phyloP scores from a whole-genome alignment of 2,113 vertebrate genomes.

The Dicentrarchus labrax region DNA sequence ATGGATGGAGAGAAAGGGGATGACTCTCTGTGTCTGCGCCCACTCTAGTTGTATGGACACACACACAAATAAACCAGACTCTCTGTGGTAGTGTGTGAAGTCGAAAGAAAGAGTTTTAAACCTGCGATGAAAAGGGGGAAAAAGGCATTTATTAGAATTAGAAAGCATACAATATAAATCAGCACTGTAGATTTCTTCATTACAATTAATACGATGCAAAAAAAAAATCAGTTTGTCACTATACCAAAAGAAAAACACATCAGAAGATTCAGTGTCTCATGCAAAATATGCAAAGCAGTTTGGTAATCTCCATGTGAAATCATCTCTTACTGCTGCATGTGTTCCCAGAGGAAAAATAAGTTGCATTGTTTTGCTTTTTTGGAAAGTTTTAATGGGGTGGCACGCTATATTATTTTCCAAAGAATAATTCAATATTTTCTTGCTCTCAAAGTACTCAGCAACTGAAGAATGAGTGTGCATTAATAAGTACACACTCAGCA shows the following conservation, averaged over 20 bases:
- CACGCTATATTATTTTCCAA: slow-evolving; percentile 16
- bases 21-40: slow-evolving; percentile 30
- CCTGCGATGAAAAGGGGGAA: slow-evolving; percentile 59
- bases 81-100: slow-evolving; percentile 85
- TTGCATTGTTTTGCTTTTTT: slow-evolving; percentile 8
- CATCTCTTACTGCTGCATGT: background rate
- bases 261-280: background rate
- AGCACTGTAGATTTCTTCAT: background rate
- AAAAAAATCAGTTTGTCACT: background rate
- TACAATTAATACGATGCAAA: background rate
- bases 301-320: background rate
- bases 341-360: background rate
- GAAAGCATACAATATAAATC: background rate
- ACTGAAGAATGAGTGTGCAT: background rate
- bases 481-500: slow-evolving; percentile 6
- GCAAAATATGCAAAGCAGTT: background rate
- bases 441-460: background rate
- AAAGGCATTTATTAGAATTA: background rate
- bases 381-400: slow-evolving; percentile 8
- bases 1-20: slow-evolving; percentile 72
- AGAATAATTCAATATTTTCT: background rate
- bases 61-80: slow-evolving; percentile 79
- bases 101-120: slow-evolving; percentile 76
- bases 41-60: slow-evolving; percentile 77
- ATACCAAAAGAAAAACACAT: background rate